Evolutionary conservation across 1,140 invertebrate species (phyloP).

Genomic region (Drosophila rhopaloa): DNA sequence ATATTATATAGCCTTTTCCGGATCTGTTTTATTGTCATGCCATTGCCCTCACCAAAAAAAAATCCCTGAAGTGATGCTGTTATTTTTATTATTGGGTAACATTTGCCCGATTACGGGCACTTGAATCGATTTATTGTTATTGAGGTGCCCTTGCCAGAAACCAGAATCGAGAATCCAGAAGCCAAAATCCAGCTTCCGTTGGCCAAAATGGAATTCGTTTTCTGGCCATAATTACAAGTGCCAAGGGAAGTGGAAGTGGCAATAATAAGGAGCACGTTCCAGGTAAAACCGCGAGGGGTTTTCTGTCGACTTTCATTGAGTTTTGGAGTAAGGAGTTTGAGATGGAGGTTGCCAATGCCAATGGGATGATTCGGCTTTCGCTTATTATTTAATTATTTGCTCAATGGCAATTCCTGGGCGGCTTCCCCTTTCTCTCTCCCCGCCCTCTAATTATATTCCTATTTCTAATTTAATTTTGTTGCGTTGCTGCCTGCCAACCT

Average conservation of each 20-base stretch:
- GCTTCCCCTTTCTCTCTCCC: conserved; percentile 19
- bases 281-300: conserved; percentile 50
- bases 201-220: conserved; percentile 43
- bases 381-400: conserved; percentile 82
- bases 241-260: conserved; percentile 6
- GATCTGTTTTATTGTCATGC: conserved; percentile 41
- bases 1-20: neutral
- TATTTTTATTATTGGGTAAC: conserved; percentile 80
- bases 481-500: conserved; percentile 57
- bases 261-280: conserved; percentile 8
- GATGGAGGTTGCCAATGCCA: conserved; percentile 60
- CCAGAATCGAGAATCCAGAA: neutral
- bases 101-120: conserved; percentile 75
- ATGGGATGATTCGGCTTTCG: conserved; percentile 53
- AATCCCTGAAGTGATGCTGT: conserved; percentile 38
- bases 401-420: conserved; percentile 65
- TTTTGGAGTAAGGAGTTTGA: conserved; percentile 17
- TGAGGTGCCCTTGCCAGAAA: conserved; percentile 37
- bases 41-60: conserved; percentile 4
- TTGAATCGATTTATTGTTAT: conserved; percentile 82
- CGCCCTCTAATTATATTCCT: conserved; percentile 20
- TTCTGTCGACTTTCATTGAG: conserved; percentile 12
- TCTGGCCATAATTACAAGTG: conserved; percentile 77
- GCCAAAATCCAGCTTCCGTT: neutral
- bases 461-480: conserved; percentile 69